Conservation (phyloP, 1,140 invertebrate genomes). For the Eueides isabella region DNA sequence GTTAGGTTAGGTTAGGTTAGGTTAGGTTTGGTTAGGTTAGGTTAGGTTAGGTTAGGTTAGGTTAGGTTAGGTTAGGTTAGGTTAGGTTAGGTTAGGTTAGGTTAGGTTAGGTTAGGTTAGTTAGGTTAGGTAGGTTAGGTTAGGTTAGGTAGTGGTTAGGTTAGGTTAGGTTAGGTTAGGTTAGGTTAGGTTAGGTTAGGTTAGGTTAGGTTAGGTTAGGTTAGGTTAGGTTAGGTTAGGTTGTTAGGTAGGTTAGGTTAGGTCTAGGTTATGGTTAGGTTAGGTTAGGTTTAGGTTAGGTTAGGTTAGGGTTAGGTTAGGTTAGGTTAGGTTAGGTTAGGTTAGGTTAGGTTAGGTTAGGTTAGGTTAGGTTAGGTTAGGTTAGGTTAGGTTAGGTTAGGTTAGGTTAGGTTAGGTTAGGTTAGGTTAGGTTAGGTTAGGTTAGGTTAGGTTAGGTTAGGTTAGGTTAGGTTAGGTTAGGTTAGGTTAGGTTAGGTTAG, state of each 20-base stretch:
- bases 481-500: no score
- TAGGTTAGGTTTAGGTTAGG: not conserved
- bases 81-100: not conserved
- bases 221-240: not conserved
- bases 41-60: not conserved
- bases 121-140: not conserved
- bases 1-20: not conserved
- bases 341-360: not conserved
- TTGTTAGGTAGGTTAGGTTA: conserved; percentile 28
- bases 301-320: not conserved
- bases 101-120: not conserved
- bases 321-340: conserved; percentile 1
- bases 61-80: not conserved
- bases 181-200: not conserved
- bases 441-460: no score
- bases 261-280: conserved; percentile 1
- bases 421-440: no score
- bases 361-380: no score
- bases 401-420: no score
- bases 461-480: no score
- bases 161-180: not conserved
- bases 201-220: not conserved
- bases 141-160: not conserved
- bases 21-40: not conserved
- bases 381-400: no score